A percentile compares a stretch with the other conserved stretches of the same genome.
Evolutionary conservation across 2,113 vertebrate genomes (phyloP).

Genomic region (Seriola quinqueradiata): DNA sequence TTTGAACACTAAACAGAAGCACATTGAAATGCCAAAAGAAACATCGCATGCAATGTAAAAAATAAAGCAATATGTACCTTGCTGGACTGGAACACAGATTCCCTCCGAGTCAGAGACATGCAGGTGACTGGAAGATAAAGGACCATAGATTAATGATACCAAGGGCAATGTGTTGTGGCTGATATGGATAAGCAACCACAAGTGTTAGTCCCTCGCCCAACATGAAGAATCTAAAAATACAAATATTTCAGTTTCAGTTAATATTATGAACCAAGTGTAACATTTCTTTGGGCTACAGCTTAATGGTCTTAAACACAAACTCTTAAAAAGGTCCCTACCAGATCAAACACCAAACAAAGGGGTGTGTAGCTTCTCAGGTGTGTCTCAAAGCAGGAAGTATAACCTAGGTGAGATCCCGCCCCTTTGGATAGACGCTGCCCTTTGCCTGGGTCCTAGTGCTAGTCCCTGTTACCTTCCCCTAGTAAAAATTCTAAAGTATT

Average conservation of each 20-base stretch:
- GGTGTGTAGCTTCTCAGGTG: background rate
- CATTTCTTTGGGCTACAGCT: background rate
- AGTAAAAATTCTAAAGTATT: background rate
- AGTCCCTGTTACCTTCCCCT: background rate
- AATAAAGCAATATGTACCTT: background rate
- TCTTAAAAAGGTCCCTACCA: background rate
- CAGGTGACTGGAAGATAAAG: background rate
- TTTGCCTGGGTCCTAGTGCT: background rate
- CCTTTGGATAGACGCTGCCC: background rate
- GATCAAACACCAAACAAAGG: background rate
- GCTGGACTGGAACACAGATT: background rate
- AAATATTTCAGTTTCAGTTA: background rate
- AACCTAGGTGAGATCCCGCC: background rate
- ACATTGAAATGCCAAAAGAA: background rate
- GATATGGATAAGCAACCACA: too few species aligned
- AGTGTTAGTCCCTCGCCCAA: too few species aligned
- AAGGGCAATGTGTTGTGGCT: too few species aligned
- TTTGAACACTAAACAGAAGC: background rate
- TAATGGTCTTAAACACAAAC: background rate
- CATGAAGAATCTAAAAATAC: too few species aligned
- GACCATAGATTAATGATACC: background rate
- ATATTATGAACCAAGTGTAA: background rate
- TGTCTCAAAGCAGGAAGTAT: background rate
- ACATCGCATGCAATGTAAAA: background rate
- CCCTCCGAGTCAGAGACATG: background rate